Evolutionary conservation across 1,140 invertebrate genomes (phyloP).

Genomic region (Drosophila neocordata): DNA sequence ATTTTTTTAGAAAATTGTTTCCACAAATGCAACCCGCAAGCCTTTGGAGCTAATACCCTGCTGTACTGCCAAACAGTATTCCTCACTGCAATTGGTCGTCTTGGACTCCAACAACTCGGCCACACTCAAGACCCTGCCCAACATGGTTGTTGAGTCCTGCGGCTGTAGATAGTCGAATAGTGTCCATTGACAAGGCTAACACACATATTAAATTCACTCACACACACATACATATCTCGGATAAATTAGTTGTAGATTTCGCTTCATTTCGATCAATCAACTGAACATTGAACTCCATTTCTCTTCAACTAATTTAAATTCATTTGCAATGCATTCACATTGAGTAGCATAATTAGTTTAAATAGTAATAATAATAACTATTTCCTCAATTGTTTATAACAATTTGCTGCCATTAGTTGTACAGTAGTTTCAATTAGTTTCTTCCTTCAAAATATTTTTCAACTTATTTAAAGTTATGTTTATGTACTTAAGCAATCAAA

Average conservation of each 20-base stretch:
- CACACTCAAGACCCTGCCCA: conserved; percentile 89
- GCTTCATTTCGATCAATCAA: conserved; percentile 20
- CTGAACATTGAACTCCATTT: conserved; percentile 27
- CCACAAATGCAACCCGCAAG: conserved; percentile 79
- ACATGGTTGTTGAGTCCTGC: conserved; percentile 92
- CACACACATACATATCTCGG: conserved; percentile 32
- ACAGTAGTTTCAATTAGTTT: conserved; percentile 34
- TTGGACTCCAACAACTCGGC: conserved; percentile 89
- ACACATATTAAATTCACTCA: not conserved
- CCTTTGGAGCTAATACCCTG: conserved; percentile 88
- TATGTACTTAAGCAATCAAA: conserved; percentile 68
- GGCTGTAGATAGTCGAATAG: conserved; percentile 88
- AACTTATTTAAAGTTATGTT: conserved; percentile 37
- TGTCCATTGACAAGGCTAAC: conserved; percentile 13
- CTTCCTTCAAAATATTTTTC: conserved; percentile 17
- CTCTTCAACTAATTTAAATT: conserved; percentile 62
- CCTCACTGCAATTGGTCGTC: conserved; percentile 89
- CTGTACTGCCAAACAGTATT: conserved; percentile 90
- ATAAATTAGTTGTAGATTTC: conserved; percentile 62
- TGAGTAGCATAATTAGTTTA: conserved; percentile 37
- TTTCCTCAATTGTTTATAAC: conserved; percentile 27
- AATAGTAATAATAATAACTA: conserved; percentile 30
- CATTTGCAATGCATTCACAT: conserved; percentile 61
- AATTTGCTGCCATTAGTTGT: conserved; percentile 66
- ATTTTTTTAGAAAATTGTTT: conserved; percentile 87